Evolutionary conservation across 2,797 vertebrate genomes (phyloP), one percentile per base, ranked within the genome.

Genomic region (Picus viridis): DNA sequence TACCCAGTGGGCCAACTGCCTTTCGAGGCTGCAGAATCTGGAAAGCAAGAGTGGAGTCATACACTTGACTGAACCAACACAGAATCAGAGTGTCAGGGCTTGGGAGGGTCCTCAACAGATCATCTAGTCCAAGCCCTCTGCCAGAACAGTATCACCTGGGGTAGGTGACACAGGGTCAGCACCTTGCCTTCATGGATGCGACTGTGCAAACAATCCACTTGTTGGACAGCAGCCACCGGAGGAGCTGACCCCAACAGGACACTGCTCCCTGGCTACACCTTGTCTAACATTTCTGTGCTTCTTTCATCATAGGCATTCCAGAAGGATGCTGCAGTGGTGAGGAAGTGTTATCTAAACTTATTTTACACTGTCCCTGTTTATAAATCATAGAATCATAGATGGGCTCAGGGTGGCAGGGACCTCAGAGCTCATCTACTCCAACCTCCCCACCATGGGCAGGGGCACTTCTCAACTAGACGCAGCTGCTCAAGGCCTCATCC

Each of bases 211-310:
- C n/a, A 16, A 68, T 16, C 51, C 54, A 14, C 45, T 68, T 1
- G 2, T 17, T 43, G 49, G 58, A 71, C 68, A 84, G 9, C 1
- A 23, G 47, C 29, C 10, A 4, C 41, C 6, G 27, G 58, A 74
- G n/a, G 19, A 84, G 56, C 20, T 0, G 1, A 30, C 26, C 34
- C 11, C 10, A 49, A 16, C 2, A 2, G n/a, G 59, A 47, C n/a
- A 9, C 26, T 36, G 32, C 17, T 94, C 20, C 47, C 41, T 9
- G 7, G 16, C 19, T 26, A 16, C 39, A 16, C 20, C 32, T 61
- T 0, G 0, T 56, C 39, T 39, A 57, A 58, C 16, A n/a, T 5
- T 5, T 32, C 45, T 2, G 65, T 82, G 7, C 11, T 91, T 53
- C 73, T 47, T 92, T 43, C 1, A 0, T 69, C 9, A 5, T 5